phyloP scores from a whole-genome alignment of 2,113 vertebrate species.

The Neotragus pygmaeus region DNA sequence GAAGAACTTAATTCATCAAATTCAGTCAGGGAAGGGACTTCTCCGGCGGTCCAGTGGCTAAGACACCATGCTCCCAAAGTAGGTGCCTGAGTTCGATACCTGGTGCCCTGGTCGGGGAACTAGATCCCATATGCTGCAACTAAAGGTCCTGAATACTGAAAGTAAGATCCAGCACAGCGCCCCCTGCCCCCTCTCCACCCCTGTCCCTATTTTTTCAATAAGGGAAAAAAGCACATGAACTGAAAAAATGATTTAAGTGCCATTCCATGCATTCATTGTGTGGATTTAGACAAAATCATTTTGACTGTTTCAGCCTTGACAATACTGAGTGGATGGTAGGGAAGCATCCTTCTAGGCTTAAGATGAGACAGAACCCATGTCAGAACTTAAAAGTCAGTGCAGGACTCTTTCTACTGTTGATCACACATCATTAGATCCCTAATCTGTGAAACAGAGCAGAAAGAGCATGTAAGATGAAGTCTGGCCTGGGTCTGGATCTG shows the following conservation, averaged over 20 bases:
- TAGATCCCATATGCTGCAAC: background rate
- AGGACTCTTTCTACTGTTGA: background rate
- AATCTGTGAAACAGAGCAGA: background rate
- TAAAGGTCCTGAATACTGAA: background rate
- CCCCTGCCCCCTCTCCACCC: no score
- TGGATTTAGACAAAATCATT: background rate
- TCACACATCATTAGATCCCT: background rate
- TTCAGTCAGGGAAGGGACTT: background rate
- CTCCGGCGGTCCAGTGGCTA: background rate
- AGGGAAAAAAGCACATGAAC: background rate
- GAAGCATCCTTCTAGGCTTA: background rate
- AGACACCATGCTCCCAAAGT: background rate
- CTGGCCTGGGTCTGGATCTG: background rate
- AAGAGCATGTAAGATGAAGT: background rate
- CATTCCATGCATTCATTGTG: background rate
- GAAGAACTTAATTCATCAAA: background rate
- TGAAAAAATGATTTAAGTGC: background rate
- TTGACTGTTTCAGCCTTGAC: background rate
- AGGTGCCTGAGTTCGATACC: background rate
- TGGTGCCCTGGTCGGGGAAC: background rate
- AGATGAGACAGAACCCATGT: background rate
- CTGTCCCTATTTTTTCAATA: background rate
- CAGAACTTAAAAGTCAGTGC: background rate
- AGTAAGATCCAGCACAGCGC: background rate
- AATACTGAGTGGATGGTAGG: background rate